phyloP scores from a whole-genome alignment of 2,113 vertebrate species.

The Neodon shergylaensis region DNA sequence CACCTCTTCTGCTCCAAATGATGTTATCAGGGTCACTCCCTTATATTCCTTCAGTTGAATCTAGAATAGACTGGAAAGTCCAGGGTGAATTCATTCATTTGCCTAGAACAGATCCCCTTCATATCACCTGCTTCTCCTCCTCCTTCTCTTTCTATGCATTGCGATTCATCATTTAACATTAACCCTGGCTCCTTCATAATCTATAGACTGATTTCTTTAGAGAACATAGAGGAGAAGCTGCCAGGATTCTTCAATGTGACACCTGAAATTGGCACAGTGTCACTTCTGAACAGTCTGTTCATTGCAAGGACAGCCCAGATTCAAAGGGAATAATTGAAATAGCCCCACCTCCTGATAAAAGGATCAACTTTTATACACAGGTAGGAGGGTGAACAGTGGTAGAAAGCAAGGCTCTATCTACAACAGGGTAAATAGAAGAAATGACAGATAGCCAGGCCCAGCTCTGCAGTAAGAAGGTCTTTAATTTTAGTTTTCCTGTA shows the following conservation, averaged over 20 bases:
- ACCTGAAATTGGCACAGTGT: not conserved
- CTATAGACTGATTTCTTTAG: not conserved
- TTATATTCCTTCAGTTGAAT: not conserved
- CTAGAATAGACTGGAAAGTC: not conserved
- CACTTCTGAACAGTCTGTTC: not conserved
- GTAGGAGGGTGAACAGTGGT: not conserved
- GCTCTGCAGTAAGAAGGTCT: not conserved
- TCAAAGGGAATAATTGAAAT: constrained; percentile 51
- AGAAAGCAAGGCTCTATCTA: not conserved
- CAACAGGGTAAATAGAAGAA: not conserved
- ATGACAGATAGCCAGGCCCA: not conserved
- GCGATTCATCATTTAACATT: not conserved
- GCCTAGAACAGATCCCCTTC: not conserved
- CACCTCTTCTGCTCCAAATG: not conserved
- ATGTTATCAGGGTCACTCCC: not conserved
- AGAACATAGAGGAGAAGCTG: not conserved
- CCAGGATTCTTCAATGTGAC: not conserved
- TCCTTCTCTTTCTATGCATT: not conserved
- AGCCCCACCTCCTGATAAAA: not conserved
- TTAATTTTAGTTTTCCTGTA: not conserved
- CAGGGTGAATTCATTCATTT: not conserved
- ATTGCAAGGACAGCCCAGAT: constrained; percentile 9
- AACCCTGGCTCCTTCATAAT: not conserved
- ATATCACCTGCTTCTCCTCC: not conserved
- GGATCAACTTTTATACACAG: not conserved